Conservation (phyloP, 1,140 invertebrate species). For the Vollenhovia emeryi region DNA sequence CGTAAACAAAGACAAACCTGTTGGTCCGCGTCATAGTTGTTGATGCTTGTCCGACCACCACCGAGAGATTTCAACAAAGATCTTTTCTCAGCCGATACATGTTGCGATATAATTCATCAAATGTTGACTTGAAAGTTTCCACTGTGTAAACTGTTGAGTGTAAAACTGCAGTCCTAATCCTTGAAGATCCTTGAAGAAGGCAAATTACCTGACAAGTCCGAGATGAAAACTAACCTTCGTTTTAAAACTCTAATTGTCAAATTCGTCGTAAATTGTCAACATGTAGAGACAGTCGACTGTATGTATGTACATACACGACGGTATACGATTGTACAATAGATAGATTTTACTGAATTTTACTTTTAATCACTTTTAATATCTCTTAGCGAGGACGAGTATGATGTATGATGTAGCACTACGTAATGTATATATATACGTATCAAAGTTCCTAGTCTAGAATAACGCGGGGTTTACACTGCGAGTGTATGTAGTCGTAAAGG, state of each 20-base stretch:
- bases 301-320: too few relatives aligned
- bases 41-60: background rate
- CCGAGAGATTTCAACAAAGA: slow-evolving; percentile 3
- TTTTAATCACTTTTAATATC: too few relatives aligned
- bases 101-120: slow-evolving; percentile 28
- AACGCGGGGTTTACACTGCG: too few relatives aligned
- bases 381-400: too few relatives aligned
- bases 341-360: too few relatives aligned
- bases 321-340: too few relatives aligned
- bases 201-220: background rate
- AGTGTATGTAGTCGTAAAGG: too few relatives aligned
- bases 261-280: background rate
- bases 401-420: too few relatives aligned
- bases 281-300: background rate
- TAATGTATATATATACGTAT: too few relatives aligned
- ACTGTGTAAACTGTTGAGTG: too few relatives aligned
- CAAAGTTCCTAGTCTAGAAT: too few relatives aligned
- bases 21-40: slow-evolving; percentile 73
- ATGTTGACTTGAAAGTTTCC: background rate
- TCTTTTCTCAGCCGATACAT: slow-evolving; percentile 44
- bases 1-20: slow-evolving; percentile 74
- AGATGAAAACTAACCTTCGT: slow-evolving; percentile 2
- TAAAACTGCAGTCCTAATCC: too few relatives aligned
- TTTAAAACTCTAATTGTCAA: background rate
- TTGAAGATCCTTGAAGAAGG: background rate